Evolutionary conservation across 2,113 vertebrate species (phyloP).

Genomic region (Ornithorhynchus anatinus): DNA sequence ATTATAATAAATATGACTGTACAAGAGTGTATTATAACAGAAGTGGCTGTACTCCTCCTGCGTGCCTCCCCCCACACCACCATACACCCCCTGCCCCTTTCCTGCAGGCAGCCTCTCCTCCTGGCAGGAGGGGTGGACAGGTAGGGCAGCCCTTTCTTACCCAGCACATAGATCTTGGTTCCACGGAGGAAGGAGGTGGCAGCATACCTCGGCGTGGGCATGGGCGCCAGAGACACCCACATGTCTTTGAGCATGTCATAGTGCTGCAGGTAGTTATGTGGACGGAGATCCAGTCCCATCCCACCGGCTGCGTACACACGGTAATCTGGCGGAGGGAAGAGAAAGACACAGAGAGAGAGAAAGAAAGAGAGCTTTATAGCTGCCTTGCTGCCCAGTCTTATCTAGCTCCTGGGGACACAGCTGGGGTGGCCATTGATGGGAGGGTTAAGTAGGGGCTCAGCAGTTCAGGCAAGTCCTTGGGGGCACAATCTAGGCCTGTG

Average conservation of each 20-base stretch:
- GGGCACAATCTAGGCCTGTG: too few species aligned
- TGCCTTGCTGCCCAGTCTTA: too few species aligned
- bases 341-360: background rate
- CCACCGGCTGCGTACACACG: conserved; percentile 89
- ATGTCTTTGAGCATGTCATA: conserved; percentile 95
- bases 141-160: conserved; percentile 51
- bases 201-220: conserved; percentile 92
- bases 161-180: conserved; percentile 92
- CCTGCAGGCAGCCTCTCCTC: background rate
- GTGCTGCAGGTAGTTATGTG: conserved; percentile 91
- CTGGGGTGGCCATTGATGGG: too few species aligned
- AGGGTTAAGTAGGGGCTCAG: too few species aligned
- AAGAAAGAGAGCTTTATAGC: background rate
- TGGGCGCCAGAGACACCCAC: conserved; percentile 91
- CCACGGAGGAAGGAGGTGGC: conserved; percentile 85
- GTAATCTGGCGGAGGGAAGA: conserved; percentile 72
- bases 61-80: too few species aligned
- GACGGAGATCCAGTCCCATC: conserved; percentile 91
- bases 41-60: too few species aligned
- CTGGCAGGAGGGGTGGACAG: background rate
- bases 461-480: too few species aligned
- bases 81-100: background rate
- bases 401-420: too few species aligned
- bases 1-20: too few species aligned
- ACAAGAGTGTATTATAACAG: too few species aligned